Evolutionary conservation across 2,797 vertebrate genomes (phyloP), one percentile per base, ranked within the genome.

Genomic region (Pipistrellus pygmaeus): DNA sequence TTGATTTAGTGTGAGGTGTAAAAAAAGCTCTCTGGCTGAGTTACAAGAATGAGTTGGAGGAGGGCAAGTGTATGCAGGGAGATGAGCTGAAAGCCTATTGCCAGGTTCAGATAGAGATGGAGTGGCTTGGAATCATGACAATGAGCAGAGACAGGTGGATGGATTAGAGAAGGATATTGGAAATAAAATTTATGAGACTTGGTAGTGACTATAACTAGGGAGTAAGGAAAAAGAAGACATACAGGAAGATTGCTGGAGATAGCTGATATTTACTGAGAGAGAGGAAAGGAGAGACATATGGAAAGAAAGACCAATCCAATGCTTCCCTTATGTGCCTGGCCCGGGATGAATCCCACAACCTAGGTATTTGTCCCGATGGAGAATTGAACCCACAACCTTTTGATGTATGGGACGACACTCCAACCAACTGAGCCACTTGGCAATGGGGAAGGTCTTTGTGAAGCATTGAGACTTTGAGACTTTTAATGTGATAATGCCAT

Each of bases 101-200:
- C 12, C 30, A 41, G 51, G 41, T 48, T 18, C 23, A 48, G 27
- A 66, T 4, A 48, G 89, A 82, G 20, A 71, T 32, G 13, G 17
- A 66, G 27, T n/a, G 51, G 20, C 30, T 62, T 85, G 18, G 14
- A 44, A 80, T 75, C 13, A 13, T 8, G 21, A 18, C n/a, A 53
- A 0, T 94, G 35, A 64, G 62, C 3, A 91, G 80, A 78, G 55
- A 23, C 18, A 18, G 32, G 60, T 57, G 38, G 51, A 66, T 78
- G 73, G 80, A 90, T 27, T 57, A 60, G 44, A 64, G 76, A 90
- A 90, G 32, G 38, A 92, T 72, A 86, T 72, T 82, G 55, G 46
- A 73, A 62, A 57, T 51, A 77, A 51, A 87, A 72, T 21, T 66
- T n/a, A 60, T 51, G 15, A 44, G 18, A 51, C 27, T 60, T 71